phyloP scores from a whole-genome alignment of 2,888 invertebrate genomes.

The Tipula helvola region DNA sequence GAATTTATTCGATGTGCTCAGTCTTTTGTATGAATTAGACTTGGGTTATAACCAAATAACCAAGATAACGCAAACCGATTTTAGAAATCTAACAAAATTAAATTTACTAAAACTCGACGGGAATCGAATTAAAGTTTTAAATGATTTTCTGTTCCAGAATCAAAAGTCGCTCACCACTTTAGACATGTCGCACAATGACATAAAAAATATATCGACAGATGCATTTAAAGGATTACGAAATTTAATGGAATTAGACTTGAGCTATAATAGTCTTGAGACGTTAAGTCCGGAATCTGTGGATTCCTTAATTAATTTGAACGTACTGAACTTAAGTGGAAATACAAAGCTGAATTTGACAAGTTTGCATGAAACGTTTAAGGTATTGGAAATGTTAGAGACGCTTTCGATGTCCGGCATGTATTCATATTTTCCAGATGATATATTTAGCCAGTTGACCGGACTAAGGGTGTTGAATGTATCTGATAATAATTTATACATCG shows the following conservation, averaged over 20 bases:
- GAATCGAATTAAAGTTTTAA: slow-evolving; percentile 66
- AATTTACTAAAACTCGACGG: slow-evolving; percentile 56
- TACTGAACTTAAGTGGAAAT: slow-evolving; percentile 59
- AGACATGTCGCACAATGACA: neutral
- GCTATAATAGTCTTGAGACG: slow-evolving; percentile 59
- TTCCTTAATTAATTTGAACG: slow-evolving; percentile 39
- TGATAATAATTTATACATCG: slow-evolving; percentile 49
- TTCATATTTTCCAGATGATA: slow-evolving; percentile 29
- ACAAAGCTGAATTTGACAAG: slow-evolving; percentile 31
- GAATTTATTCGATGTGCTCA: slow-evolving; percentile 62
- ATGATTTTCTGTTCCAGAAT: slow-evolving; percentile 52
- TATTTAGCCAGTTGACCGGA: slow-evolving; percentile 34
- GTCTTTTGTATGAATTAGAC: slow-evolving; percentile 59
- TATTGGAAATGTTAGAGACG: slow-evolving; percentile 17
- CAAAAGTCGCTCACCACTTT: slow-evolving; percentile 19
- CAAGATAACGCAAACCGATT: slow-evolving; percentile 59
- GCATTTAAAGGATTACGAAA: slow-evolving; percentile 23
- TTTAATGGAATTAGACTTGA: slow-evolving; percentile 56
- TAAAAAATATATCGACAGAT: neutral
- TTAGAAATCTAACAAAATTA: slow-evolving; percentile 51
- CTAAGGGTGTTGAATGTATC: slow-evolving; percentile 58
- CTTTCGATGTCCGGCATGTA: slow-evolving; percentile 33
- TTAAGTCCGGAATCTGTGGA: slow-evolving; percentile 45
- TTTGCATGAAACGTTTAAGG: slow-evolving; percentile 33
- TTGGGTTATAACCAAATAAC: slow-evolving; percentile 66